phyloP scores from a whole-genome alignment of 1,140 invertebrate species.

The Idris sp. region DNA sequence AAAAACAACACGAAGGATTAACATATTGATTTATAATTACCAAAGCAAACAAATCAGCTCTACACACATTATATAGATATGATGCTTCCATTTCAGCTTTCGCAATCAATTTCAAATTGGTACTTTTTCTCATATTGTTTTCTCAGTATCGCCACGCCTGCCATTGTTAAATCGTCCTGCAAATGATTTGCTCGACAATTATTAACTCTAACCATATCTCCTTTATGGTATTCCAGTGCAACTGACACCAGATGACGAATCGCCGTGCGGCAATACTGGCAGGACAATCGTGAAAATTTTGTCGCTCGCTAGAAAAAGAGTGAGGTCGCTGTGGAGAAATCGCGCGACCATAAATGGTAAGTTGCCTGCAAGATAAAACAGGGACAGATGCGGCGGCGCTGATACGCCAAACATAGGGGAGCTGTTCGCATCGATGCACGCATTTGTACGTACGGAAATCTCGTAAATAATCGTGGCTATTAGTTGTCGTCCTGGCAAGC shows the following conservation, averaged over 20 bases:
- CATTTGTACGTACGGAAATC: constrained; percentile 32
- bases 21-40: too few species aligned
- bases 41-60: too few species aligned
- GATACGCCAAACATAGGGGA: constrained; percentile 44
- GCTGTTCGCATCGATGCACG: constrained; percentile 31
- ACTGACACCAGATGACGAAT: constrained; percentile 29
- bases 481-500: constrained; percentile 17
- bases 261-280: constrained; percentile 18
- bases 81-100: too few species aligned
- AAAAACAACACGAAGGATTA: too few species aligned
- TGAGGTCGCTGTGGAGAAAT: constrained; percentile 30
- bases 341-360: constrained; percentile 67
- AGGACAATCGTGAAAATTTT: constrained; percentile 13
- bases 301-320: background rate
- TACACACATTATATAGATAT: too few species aligned
- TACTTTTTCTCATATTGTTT: too few species aligned
- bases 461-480: constrained; percentile 48
- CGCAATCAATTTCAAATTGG: too few species aligned
- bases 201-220: too few species aligned
- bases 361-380: constrained; percentile 58
- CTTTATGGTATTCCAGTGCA: too few species aligned
- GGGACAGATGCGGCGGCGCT: constrained; percentile 62
- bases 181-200: too few species aligned
- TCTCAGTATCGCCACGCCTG: constrained; percentile 55
- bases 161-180: constrained; percentile 54